These are phyloP conservation scores for Phyllotis vaccarum DNA, from an alignment of 2,797 vertebrate genomes.

Conservation along the genomic window DNA sequence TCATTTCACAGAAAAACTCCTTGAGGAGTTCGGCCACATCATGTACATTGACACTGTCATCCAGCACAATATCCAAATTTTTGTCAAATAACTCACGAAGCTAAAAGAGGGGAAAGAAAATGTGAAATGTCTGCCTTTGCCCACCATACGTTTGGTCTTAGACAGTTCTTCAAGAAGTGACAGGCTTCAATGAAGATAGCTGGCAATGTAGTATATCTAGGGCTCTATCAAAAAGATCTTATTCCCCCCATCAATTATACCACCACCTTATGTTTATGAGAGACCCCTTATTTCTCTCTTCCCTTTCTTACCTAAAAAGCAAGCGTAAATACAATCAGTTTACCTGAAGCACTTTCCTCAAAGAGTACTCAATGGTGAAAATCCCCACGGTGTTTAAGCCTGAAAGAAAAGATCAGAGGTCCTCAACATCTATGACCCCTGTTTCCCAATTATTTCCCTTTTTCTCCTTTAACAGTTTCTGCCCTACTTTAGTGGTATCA, in stretches of 20 bases:
- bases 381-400: conserved; percentile 95
- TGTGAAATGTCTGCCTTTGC: neutral
- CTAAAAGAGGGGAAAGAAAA: conserved; percentile 83
- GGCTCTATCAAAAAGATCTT: neutral
- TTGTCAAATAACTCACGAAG: conserved; percentile 94
- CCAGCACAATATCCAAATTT: conserved; percentile 92
- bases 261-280: neutral
- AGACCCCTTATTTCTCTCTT: neutral
- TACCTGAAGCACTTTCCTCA: conserved; percentile 94
- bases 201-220: neutral
- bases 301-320: conserved; percentile 20
- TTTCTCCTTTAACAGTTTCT: neutral
- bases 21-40: conserved; percentile 96
- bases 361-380: conserved; percentile 95
- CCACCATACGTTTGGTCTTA: neutral
- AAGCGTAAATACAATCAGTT: conserved; percentile 60
- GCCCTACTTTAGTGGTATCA: neutral
- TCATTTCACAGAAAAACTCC: conserved; percentile 95
- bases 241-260: neutral
- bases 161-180: conserved; percentile 15
- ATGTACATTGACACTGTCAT: conserved; percentile 93
- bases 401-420: conserved; percentile 83
- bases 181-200: neutral
- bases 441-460: neutral
- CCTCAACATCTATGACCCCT: neutral